A percentile compares a stretch with the other conserved stretches of the same genome.
phyloP scores from a whole-genome alignment of 2,113 vertebrate species.

The Onychostruthus taczanowskii region DNA sequence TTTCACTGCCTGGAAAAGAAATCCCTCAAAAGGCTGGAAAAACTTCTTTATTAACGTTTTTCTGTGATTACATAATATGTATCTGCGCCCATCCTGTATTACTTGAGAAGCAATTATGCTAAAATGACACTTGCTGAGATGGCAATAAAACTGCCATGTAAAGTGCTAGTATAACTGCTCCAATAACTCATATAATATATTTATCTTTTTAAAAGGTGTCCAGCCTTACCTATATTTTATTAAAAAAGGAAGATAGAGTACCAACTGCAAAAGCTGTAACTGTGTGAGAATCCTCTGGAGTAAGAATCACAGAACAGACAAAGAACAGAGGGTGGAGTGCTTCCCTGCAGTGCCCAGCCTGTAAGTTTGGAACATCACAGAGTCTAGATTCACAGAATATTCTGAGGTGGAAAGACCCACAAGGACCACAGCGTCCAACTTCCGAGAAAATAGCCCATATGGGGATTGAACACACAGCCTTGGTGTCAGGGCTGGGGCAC shows the following conservation, averaged over 20 bases:
- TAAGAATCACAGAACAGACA: neutral
- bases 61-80: neutral
- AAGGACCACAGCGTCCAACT: neutral
- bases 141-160: neutral
- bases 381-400: too few relatives aligned
- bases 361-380: neutral
- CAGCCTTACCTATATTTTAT: neutral
- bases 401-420: neutral
- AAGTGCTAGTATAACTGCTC: neutral
- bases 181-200: neutral
- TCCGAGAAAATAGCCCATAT: neutral
- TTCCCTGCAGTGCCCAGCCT: neutral
- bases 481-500: neutral
- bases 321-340: neutral
- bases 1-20: neutral
- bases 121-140: neutral
- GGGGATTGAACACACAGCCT: neutral
- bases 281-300: too few relatives aligned
- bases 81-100: neutral
- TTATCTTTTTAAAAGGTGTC: neutral
- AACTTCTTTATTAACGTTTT: neutral
- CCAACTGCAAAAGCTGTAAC: neutral
- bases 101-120: neutral
- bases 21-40: neutral
- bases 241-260: neutral